phyloP scores from a whole-genome alignment of 2,797 vertebrate genomes.

The Orientallactaga sibirica region DNA sequence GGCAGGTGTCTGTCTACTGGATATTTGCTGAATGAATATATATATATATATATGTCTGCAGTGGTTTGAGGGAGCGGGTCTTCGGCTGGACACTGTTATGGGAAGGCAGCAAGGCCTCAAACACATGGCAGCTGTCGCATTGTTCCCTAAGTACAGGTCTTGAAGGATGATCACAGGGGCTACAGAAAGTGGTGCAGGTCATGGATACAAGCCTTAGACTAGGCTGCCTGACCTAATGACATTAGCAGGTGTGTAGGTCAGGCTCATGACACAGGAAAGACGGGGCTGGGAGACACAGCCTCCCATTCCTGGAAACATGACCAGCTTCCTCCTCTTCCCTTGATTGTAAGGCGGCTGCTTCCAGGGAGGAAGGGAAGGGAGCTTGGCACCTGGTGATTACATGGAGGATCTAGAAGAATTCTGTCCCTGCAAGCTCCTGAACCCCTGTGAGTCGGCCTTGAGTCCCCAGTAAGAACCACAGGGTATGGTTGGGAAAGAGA shows the following conservation, averaged over 20 bases:
- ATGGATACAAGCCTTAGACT: background rate
- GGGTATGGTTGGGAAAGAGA: background rate
- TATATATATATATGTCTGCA: background rate
- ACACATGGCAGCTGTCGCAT: background rate
- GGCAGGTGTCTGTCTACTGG: background rate
- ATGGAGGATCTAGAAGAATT: background rate
- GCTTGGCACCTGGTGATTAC: no score
- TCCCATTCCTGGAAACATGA: background rate
- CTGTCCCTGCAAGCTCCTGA: background rate
- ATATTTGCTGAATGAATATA: background rate
- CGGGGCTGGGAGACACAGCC: background rate
- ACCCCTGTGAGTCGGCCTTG: background rate
- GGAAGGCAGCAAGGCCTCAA: background rate
- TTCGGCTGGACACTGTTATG: rapidly evolving
- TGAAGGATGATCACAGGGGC: background rate
- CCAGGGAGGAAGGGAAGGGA: background rate
- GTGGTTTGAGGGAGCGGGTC: background rate
- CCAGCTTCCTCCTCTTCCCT: background rate
- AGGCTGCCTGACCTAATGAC: background rate
- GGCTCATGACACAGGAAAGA: background rate
- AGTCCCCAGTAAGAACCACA: background rate
- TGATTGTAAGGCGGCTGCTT: background rate
- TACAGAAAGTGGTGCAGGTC: background rate
- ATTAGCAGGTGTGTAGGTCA: background rate
- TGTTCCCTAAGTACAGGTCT: background rate